Percentiles rank a stretch among this genome's conserved stretches.
These are phyloP conservation scores for Motacilla tschutschensis DNA, from an alignment of 2,113 vertebrate species.

Conservation along the genomic window DNA sequence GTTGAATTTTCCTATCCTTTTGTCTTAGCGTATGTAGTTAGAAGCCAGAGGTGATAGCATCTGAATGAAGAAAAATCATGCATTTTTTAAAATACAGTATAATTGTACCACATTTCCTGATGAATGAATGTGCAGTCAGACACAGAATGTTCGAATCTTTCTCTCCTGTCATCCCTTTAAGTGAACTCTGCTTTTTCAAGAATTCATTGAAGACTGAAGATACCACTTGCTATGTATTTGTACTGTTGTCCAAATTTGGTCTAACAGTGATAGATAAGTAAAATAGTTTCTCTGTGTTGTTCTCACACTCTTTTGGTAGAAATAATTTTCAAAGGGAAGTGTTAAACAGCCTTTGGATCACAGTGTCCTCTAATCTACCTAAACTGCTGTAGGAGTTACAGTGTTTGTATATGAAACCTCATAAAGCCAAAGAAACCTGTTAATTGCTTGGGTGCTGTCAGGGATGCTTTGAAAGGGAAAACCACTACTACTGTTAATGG, in stretches of 20 bases:
- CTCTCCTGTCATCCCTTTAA: not conserved
- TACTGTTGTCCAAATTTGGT: not conserved
- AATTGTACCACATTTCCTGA: not conserved
- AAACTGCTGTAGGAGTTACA: not conserved
- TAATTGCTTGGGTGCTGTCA: not conserved
- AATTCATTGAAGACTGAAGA: not conserved
- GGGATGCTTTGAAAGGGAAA: not conserved
- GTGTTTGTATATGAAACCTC: not conserved
- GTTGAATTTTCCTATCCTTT: not conserved
- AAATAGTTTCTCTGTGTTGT: not conserved
- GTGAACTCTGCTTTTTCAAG: not conserved
- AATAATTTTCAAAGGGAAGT: not conserved
- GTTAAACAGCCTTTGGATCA: not conserved
- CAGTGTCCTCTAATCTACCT: not conserved
- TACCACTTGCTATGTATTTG: not conserved
- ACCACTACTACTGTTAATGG: not conserved
- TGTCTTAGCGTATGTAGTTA: not conserved
- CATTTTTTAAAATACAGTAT: too few species aligned
- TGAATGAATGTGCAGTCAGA: not conserved
- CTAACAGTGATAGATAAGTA: not conserved
- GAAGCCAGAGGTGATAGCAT: not conserved
- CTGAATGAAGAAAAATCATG: not conserved
- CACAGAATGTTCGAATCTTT: not conserved
- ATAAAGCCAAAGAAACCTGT: not conserved
- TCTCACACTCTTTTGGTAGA: not conserved